Evolutionary conservation across 1,140 invertebrate genomes (phyloP), one percentile per base, ranked within the genome.

Genomic region (Brachionus manjavacas): DNA sequence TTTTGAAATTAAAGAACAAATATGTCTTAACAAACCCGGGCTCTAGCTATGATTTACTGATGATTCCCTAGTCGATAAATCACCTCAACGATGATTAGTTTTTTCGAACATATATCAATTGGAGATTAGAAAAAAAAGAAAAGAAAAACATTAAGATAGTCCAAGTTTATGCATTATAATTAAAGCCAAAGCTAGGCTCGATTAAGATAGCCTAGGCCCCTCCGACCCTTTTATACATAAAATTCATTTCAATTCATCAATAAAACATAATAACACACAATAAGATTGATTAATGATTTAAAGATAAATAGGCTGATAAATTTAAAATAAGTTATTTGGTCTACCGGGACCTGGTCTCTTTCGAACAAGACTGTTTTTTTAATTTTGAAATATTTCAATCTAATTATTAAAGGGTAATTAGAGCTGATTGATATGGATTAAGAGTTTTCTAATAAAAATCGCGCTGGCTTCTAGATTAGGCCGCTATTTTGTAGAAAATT

Each of bases 241-340:
- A 60, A 25, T 72, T 72, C 16, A 72, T 72, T 72, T 72, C 31
- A 41, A 72, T 35, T 41, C 43, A 41, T 72, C 68, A 72, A 72
- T 16, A 72, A 72, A 39, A 72, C 12, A 68, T 31, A 68, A 68
- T 68, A 68, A 28, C 66, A 68, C 66, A 68, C 66, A 68, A 68
- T 41, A 12, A 72, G 68, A 72, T 72, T 72, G 68, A 72, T 72
- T 72, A 72, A 72, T 72, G 68, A 72, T 72, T 72, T 72, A 72
- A 72, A 72, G 68, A 72, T 72, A 72, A 72, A 72, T 72, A 20
- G 39, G 68, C 68, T 72, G 68, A 39, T 72, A 72, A 39, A 72
- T 72, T 72, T 41, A 39, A 72, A 72, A 72, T 72, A 72, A 72
- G 66, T 68, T 68, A 68, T n/a, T 35, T 1, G 66, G 66, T 39